Evolutionary conservation across 2,888 invertebrate genomes (phyloP).

Genomic region (Sthenelais limicola): DNA sequence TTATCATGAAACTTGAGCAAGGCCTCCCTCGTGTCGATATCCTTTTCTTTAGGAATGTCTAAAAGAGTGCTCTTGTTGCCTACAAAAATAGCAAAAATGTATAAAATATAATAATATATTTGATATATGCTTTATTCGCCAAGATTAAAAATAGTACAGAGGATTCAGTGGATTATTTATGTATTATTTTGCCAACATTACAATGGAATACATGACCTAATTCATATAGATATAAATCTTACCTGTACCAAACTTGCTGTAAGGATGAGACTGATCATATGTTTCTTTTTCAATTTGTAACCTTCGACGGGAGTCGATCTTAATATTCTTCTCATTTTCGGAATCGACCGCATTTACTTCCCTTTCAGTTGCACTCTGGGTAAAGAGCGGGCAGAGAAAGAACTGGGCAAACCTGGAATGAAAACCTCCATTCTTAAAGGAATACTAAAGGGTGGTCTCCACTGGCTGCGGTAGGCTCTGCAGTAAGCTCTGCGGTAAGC

Average conservation of each 20-base stretch:
- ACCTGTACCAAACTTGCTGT: slow-evolving; percentile 29
- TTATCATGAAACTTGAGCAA: slow-evolving; percentile 10
- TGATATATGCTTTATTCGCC: no score
- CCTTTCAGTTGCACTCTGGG: slow-evolving; percentile 16
- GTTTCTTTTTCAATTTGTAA: slow-evolving; percentile 5
- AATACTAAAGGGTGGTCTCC: no score
- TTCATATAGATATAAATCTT: not conserved
- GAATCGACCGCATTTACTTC: slow-evolving; percentile 32
- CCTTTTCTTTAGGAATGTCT: not conserved
- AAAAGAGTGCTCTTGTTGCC: slow-evolving; percentile 17
- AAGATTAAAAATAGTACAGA: no score
- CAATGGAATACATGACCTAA: not conserved
- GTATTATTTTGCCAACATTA: no score
- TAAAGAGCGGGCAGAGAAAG: slow-evolving; percentile 19
- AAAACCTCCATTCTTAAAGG: not conserved
- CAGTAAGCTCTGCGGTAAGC: no score
- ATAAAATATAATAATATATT: not conserved
- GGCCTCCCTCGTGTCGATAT: slow-evolving; percentile 7
- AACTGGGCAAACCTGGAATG: slow-evolving; percentile 26
- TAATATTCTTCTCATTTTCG: slow-evolving; percentile 18
- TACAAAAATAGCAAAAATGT: not conserved
- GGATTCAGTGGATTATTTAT: no score
- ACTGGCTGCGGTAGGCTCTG: no score
- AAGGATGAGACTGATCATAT: slow-evolving; percentile 24
- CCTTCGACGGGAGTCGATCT: slow-evolving; percentile 18